These are phyloP conservation scores for Myrmecophaga tridactyla DNA, from an alignment of 2,113 vertebrate genomes.

Conservation along the genomic window DNA sequence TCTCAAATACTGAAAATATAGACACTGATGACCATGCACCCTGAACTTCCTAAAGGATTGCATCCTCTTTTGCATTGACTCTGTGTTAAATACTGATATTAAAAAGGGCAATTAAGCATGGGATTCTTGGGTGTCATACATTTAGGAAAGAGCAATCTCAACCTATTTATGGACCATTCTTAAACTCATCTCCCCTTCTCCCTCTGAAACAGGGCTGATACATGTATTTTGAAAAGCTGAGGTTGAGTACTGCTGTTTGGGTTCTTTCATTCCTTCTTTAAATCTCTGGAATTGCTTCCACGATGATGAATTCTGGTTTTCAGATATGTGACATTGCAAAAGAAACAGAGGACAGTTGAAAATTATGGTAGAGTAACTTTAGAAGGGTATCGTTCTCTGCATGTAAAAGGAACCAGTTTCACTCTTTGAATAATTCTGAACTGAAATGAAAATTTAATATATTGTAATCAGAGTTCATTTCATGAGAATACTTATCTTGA, in stretches of 20 bases:
- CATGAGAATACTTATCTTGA: constrained; percentile 61
- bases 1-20: background rate
- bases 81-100: background rate
- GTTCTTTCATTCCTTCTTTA: background rate
- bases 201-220: background rate
- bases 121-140: background rate
- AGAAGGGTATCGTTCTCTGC: constrained; percentile 48
- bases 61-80: background rate
- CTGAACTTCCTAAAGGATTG: background rate
- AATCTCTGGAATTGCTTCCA: background rate
- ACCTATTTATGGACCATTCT: background rate
- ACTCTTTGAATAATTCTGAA: constrained; percentile 55
- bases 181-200: background rate
- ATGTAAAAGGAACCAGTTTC: constrained; percentile 44
- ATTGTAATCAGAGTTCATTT: constrained; percentile 65
- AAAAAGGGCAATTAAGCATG: background rate
- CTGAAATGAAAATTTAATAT: constrained; percentile 69
- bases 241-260: background rate
- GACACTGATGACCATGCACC: background rate
- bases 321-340: constrained; percentile 37
- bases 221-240: background rate
- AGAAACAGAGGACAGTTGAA: constrained; percentile 15
- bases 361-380: constrained; percentile 52
- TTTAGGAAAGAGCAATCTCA: background rate
- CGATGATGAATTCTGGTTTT: constrained; percentile 25